These are phyloP conservation scores for Thalassoma bifasciatum DNA, from an alignment of 2,113 vertebrate species.

Conservation along the genomic window DNA sequence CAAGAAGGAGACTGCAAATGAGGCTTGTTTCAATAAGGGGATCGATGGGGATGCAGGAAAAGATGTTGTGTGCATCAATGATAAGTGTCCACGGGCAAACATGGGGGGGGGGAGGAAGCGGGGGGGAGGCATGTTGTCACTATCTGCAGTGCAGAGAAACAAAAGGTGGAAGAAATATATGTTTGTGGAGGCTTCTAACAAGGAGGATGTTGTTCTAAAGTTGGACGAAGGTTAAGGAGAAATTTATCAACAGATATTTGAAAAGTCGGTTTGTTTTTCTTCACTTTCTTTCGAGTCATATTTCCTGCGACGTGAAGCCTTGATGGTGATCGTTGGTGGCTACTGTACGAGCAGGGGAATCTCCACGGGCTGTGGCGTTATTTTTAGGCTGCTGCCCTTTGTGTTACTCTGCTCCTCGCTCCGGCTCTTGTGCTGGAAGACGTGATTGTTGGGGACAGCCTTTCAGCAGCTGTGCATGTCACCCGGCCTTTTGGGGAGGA, in stretches of 20 bases:
- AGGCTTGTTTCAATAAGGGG: slow-evolving; percentile 85
- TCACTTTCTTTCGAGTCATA: background rate
- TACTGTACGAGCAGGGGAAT: slow-evolving; percentile 30
- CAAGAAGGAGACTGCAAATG: slow-evolving; percentile 86
- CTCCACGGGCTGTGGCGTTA: slow-evolving; percentile 66
- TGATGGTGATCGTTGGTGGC: slow-evolving; percentile 52
- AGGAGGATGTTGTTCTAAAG: slow-evolving; percentile 2
- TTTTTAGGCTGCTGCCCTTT: slow-evolving; percentile 75
- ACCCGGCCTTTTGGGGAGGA: slow-evolving; percentile 62
- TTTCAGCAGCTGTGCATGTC: slow-evolving; percentile 80
- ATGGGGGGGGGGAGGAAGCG: slow-evolving; percentile 47
- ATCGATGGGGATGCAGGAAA: slow-evolving; percentile 83
- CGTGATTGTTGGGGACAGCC: slow-evolving; percentile 76
- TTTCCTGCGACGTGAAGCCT: slow-evolving; percentile 9
- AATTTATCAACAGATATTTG: background rate
- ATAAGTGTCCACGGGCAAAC: slow-evolving; percentile 80
- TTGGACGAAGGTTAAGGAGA: background rate
- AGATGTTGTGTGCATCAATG: slow-evolving; percentile 81
- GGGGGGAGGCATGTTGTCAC: background rate
- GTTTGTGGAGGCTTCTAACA: slow-evolving; percentile 35
- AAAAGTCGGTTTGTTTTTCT: background rate
- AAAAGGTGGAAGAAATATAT: slow-evolving; percentile 34
- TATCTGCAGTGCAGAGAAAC: no score
- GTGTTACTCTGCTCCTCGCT: slow-evolving; percentile 63
- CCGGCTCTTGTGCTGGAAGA: slow-evolving; percentile 59